Percentiles rank a stretch among this genome's conserved stretches.
phyloP scores from a whole-genome alignment of 1,140 invertebrate genomes.

The Aphidius gifuensis region DNA sequence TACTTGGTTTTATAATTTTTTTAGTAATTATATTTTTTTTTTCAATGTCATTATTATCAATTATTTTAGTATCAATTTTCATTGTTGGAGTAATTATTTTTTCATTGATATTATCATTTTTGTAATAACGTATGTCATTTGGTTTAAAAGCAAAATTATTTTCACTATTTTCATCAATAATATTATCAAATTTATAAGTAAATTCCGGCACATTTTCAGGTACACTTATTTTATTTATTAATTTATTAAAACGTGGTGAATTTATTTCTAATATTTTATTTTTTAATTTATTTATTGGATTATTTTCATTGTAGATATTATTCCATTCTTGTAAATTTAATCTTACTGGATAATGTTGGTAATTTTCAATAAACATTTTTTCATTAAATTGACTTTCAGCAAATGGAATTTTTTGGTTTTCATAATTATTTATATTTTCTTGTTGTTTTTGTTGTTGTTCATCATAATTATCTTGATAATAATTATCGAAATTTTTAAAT shows the following conservation, averaged over 20 bases:
- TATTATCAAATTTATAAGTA: slow-evolving; percentile 40
- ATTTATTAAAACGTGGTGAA: background rate
- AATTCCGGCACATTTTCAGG: slow-evolving; percentile 36
- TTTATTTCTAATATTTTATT: background rate
- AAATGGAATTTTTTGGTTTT: background rate
- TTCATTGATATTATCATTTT: slow-evolving; percentile 19
- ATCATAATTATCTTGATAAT: too few relatives aligned
- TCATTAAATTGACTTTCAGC: background rate
- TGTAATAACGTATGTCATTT: slow-evolving; percentile 51
- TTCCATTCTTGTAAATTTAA: background rate
- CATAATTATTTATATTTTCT: background rate
- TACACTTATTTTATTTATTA: background rate
- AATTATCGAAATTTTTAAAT: slow-evolving; percentile 11
- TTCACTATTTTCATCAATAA: slow-evolving; percentile 33
- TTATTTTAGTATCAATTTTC: slow-evolving; percentile 1
- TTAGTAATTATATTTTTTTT: background rate
- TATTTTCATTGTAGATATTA: background rate
- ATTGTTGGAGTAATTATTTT: background rate
- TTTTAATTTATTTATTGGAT: background rate
- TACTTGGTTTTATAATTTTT: background rate
- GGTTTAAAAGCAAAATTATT: slow-evolving; percentile 48
- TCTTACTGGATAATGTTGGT: background rate
- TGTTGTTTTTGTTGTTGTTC: background rate
- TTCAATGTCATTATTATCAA: slow-evolving; percentile 1
- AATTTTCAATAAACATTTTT: background rate